Base-by-base conservation (phyloP, 2,888 invertebrate genomes). In the Caradrina clavipalpis region DNA sequence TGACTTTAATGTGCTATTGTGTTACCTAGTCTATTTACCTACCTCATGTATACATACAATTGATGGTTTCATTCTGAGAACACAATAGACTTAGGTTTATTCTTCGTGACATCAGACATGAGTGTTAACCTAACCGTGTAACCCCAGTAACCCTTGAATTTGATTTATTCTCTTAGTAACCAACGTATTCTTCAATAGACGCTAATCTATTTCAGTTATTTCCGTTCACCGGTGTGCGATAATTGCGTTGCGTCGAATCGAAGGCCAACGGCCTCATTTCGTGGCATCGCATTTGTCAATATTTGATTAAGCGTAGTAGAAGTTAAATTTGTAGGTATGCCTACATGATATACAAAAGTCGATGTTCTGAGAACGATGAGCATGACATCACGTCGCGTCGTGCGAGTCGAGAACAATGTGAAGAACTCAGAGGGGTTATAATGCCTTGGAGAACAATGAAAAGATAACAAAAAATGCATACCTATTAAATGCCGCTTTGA, bases 321-420 rank as follows among this genome's bases (percentile, higher is more conserved):
- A 86, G 69, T 76, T 69, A 73, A 82, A 76, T 81, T 59, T 87
- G 78, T 82, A 84, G 39, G 78, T 81, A 45, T 42, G 1, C 4
- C 11, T 15, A 17, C 0, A 17, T 45, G 45, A 45, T 81, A 83
- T 84, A 86, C 81, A 83, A 83, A 84, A 84, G 80, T 85, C 73
- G 73, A 84, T 84, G 82, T 89, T 90, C 86, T 66, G 79, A 88
- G 89, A 90, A 88, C 78, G 81, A 86, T 81, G 76, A 83, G 78
- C 84, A 89, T 93, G 91, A 91, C 89, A 91, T 92, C 91, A 92
- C 86, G 78, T 69, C 83, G 84, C 86, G 78, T 69, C 85, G 84
- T 88, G 87, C 81, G 86, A 89, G 85, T 79, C 78, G 83, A 88
- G 82, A 89, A 90, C 90, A 90, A 91, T 90, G 90, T 87, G 86